Conservation (phyloP, 37 sponge, comb jelly and placozoan species). For the Axinella damicornis region DNA sequence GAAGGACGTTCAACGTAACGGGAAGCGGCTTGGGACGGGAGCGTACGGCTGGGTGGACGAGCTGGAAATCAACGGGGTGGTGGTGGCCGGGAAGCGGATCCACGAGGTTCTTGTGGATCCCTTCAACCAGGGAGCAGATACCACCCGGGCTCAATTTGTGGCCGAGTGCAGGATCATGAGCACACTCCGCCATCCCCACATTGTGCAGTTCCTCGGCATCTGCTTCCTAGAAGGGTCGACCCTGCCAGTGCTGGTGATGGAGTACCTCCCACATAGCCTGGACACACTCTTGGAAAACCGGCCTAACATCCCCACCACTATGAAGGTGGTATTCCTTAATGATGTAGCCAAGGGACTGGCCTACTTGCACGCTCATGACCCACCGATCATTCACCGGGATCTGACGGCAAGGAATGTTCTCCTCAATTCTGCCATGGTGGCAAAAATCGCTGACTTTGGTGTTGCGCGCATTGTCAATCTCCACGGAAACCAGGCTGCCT, state of each 20-base stretch:
- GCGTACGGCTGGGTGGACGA: slow-evolving; percentile 44
- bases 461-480: slow-evolving; percentile 46
- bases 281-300: slow-evolving; percentile 10
- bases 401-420: slow-evolving; percentile 61
- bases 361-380: slow-evolving; percentile 58
- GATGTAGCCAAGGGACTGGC: slow-evolving; percentile 54
- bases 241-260: slow-evolving; percentile 53
- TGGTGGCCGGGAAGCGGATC: slow-evolving; percentile 51
- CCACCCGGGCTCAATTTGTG: slow-evolving; percentile 2
- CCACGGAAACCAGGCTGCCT: background rate
- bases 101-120: slow-evolving; percentile 1
- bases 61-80: slow-evolving; percentile 29
- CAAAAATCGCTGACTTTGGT: slow-evolving; percentile 75
- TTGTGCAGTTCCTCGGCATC: slow-evolving; percentile 66
- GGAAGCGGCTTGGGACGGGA: slow-evolving; percentile 11
- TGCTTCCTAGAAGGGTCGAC: background rate
- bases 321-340: slow-evolving; percentile 33
- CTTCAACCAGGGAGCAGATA: background rate
- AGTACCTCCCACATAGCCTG: slow-evolving; percentile 30
- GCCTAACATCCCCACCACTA: slow-evolving; percentile 6
- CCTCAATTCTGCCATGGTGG: slow-evolving; percentile 39
- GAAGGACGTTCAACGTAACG: background rate
- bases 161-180: slow-evolving; percentile 45
- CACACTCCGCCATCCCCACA: slow-evolving; percentile 53
- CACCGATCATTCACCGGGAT: slow-evolving; percentile 63